Evolutionary conservation across 2,113 vertebrate genomes (phyloP), one percentile per base, ranked within the genome.

Genomic region (Nothoprocta perdicaria): DNA sequence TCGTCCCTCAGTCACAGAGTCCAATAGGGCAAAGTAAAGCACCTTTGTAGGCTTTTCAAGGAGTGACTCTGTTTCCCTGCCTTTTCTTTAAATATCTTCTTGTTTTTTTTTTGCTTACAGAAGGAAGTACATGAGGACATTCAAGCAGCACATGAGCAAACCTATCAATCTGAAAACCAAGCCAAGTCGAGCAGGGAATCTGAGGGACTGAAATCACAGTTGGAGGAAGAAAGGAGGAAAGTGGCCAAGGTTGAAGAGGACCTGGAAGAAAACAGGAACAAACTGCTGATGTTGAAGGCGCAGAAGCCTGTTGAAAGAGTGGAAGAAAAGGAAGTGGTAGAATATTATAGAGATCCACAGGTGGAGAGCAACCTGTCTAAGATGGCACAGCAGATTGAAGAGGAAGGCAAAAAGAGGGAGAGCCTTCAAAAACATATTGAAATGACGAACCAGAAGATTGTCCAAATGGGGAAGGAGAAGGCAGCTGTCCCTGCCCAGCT

Each of bases 281-380:
- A 97, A 79, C 80, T 99, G 94, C 74, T 98, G 29, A 98, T 98
- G n/a, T 94, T 99, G 81, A 98, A 97, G 96, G 98, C 97, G 69
- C 98, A 98, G 86, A 98, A 96, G 96, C 99, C 99, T 4, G 88
- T 98, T 79, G 98, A 99, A 92, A 98, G 98, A 79, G 89, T 99
- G 77, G 98, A 99, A 97, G 99, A 99, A 95, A 99, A 97, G 84
- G 99, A 99, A 67, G 97, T 99, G 35, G 97, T 99, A 63, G 97
- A 99, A 41, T 98, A 99, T 92, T 99, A 98, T 96, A 98, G 98
- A 50, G 98, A 99, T 88, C 98, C 99, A 27, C 98, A 98, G 88
- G 76, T 99, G 55, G 98, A 99, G 84, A 96, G 74, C 10, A 97
- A 94, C 45, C 84, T 99, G 76, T 63, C 91, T 43, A 96, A 95